Evolutionary conservation across 2,888 invertebrate species (phyloP).

Genomic region (Caenorhabditis virilis): DNA sequence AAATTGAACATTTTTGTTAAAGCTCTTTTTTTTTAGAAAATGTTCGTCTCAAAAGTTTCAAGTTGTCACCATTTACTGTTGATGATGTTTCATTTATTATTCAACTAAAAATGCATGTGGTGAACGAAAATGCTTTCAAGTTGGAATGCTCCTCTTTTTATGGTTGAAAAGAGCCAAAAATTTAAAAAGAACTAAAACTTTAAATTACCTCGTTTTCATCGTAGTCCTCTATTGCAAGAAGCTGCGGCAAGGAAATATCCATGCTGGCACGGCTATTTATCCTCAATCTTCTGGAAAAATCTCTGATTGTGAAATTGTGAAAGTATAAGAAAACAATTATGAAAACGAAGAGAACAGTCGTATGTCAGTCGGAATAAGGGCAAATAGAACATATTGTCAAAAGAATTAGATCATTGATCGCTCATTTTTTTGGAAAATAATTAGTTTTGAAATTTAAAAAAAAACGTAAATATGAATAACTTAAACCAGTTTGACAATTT

Average conservation of each 20-base stretch:
- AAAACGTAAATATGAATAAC: too few relatives aligned
- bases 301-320: not conserved
- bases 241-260: slow-evolving; percentile 33
- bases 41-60: not conserved
- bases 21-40: slow-evolving; percentile 1
- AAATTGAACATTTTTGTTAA: not conserved
- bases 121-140: not conserved
- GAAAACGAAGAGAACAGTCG: too few relatives aligned
- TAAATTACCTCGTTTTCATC: slow-evolving; percentile 35
- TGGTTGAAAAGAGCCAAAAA: not conserved
- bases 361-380: not conserved
- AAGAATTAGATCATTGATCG: too few relatives aligned
- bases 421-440: too few relatives aligned
- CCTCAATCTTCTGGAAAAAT: not conserved
- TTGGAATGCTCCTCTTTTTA: not conserved
- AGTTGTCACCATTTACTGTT: not conserved
- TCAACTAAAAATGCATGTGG: slow-evolving; percentile 33
- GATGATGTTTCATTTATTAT: slow-evolving; percentile 24
- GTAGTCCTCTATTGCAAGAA: slow-evolving; percentile 39
- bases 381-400: too few relatives aligned
- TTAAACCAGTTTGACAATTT: too few relatives aligned
- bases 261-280: slow-evolving; percentile 3
- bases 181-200: not conserved
- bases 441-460: too few relatives aligned
- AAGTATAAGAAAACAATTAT: slow-evolving; percentile 1